phyloP scores from a whole-genome alignment of 2,797 vertebrate genomes.

The Sebastiscus tertius region DNA sequence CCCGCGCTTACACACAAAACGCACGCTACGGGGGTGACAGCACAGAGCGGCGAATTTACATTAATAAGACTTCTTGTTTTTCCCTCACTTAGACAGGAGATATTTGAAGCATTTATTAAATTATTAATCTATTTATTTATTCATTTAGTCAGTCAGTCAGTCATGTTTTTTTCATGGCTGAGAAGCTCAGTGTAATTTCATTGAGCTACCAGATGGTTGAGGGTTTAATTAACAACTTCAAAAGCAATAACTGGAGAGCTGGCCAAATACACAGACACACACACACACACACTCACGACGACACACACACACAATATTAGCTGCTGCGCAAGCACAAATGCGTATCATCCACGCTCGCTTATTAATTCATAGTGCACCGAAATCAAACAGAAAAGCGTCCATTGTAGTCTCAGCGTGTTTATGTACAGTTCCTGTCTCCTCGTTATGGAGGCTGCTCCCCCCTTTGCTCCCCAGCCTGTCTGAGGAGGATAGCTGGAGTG shows the following conservation, averaged over 20 bases:
- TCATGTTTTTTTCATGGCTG: constrained; percentile 75
- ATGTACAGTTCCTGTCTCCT: constrained; percentile 31
- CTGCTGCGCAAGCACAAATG: constrained; percentile 46
- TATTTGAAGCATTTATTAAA: constrained; percentile 73
- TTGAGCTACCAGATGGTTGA: constrained; percentile 81
- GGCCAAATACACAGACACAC: constrained; percentile 59
- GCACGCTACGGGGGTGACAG: constrained; percentile 45
- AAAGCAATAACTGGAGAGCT: constrained; percentile 76
- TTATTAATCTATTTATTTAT: constrained; percentile 77
- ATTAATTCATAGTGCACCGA: constrained; percentile 43
- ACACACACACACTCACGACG: background rate
- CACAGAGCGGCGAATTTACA: constrained; percentile 49
- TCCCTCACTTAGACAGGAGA: constrained; percentile 66
- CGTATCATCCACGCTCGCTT: constrained; percentile 36
- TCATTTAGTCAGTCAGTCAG: constrained; percentile 71
- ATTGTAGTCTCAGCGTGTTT: constrained; percentile 39
- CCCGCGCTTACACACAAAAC: background rate
- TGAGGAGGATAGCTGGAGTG: constrained; percentile 45
- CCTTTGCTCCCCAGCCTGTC: constrained; percentile 29
- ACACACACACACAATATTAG: constrained; percentile 21
- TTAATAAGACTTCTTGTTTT: constrained; percentile 71
- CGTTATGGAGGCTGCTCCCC: constrained; percentile 24
- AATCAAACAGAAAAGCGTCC: constrained; percentile 46
- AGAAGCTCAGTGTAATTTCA: constrained; percentile 76
- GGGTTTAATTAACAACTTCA: constrained; percentile 84